phyloP scores from a whole-genome alignment of 1,140 invertebrate genomes.

The Chrysopa pallens region DNA sequence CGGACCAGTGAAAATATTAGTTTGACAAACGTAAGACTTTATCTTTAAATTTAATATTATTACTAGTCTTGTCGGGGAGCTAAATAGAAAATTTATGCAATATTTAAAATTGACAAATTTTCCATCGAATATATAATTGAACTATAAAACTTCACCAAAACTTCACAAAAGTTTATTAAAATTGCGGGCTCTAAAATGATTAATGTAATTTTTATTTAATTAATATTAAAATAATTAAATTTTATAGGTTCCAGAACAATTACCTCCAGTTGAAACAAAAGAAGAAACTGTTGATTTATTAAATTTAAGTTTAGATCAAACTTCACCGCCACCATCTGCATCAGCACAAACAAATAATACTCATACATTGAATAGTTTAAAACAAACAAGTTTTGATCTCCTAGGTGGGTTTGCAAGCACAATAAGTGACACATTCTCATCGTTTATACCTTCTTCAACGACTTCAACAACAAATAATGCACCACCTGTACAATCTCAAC shows the following conservation, averaged over 20 bases:
- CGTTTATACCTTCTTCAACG: slow-evolving; percentile 35
- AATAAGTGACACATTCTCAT: slow-evolving; percentile 30
- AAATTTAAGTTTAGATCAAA: slow-evolving; percentile 24
- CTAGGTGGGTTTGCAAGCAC: slow-evolving; percentile 31
- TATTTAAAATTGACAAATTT: too few relatives aligned
- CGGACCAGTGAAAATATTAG: slow-evolving; percentile 1
- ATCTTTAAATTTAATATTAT: slow-evolving; percentile 10
- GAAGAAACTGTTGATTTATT: slow-evolving; percentile 27
- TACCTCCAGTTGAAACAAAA: neutral
- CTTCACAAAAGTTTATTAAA: too few relatives aligned
- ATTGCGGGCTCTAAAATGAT: too few relatives aligned
- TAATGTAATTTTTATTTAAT: too few relatives aligned
- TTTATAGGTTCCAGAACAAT: neutral
- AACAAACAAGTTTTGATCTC: slow-evolving; percentile 35
- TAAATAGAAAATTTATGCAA: too few relatives aligned
- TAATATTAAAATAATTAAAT: neutral
- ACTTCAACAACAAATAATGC: slow-evolving; percentile 7
- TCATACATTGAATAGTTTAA: slow-evolving; percentile 12
- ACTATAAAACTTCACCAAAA: too few relatives aligned
- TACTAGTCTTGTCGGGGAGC: too few relatives aligned
- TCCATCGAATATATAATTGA: too few relatives aligned
- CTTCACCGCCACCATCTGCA: slow-evolving; percentile 1
- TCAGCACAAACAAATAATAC: slow-evolving; percentile 7
- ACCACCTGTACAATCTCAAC: neutral
- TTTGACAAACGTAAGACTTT: slow-evolving; percentile 6